These are phyloP conservation scores for Empidonax alnorum DNA, from an alignment of 2,113 vertebrate species.

Conservation along the genomic window DNA sequence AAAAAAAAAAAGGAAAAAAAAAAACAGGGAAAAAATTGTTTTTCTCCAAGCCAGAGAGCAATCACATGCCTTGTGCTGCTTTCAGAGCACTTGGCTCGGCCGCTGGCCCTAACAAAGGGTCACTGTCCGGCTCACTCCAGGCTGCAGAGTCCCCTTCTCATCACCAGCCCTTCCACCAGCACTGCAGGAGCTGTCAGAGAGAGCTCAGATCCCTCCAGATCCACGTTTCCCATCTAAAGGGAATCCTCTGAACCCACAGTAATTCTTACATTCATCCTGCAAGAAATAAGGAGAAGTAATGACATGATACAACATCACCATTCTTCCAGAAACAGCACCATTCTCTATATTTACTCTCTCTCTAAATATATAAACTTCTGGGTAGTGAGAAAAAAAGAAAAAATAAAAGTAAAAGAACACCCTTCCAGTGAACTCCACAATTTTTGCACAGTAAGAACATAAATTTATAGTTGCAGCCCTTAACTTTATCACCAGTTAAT, in stretches of 20 bases:
- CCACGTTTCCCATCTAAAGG: background rate
- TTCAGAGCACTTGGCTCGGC: background rate
- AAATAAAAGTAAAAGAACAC: background rate
- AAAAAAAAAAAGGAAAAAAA: background rate
- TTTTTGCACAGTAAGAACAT: background rate
- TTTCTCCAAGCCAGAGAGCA: background rate
- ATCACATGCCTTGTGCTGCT: background rate
- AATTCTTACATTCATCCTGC: accelerated
- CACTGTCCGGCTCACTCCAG: background rate
- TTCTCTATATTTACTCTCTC: background rate
- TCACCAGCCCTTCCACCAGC: background rate
- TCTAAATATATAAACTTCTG: background rate
- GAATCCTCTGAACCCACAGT: background rate
- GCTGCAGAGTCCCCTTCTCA: background rate
- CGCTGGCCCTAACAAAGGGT: conserved; percentile 44
- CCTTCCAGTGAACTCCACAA: background rate
- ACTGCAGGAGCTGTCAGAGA: accelerated
- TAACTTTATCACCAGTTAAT: background rate
- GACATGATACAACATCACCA: accelerated
- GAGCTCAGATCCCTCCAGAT: accelerated
- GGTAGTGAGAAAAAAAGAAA: background rate
- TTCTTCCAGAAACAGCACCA: background rate
- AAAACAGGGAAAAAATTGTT: conserved; percentile 53
- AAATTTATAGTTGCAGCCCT: no score
- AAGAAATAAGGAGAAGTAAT: background rate